Evolutionary conservation across 2,113 vertebrate genomes (phyloP).

Genomic region (Lonchura striata): DNA sequence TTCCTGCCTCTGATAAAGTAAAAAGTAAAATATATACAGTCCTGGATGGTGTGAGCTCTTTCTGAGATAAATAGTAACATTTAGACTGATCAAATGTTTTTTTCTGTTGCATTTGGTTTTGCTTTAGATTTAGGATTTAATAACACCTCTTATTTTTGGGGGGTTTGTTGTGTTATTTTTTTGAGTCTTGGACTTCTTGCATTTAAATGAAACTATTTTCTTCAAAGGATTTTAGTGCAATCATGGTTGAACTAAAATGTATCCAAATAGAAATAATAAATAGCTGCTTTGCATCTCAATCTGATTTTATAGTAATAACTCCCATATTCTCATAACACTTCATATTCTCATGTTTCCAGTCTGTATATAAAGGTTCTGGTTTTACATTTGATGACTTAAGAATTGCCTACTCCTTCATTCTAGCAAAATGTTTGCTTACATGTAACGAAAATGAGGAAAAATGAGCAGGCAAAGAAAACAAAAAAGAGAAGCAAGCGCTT

Average conservation of each 20-base stretch:
- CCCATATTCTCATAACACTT: not conserved
- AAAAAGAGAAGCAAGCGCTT: not conserved
- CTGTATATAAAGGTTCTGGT: not conserved
- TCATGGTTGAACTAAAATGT: not conserved
- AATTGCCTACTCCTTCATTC: not conserved
- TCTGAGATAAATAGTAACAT: not conserved
- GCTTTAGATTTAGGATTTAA: not conserved
- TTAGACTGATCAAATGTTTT: not conserved
- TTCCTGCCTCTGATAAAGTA: not conserved
- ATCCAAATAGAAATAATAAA: not conserved
- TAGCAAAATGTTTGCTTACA: not conserved
- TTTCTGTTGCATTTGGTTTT: not conserved
- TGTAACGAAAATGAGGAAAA: slow-evolving; percentile 3
- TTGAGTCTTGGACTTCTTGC: not conserved
- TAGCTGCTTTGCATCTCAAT: not conserved
- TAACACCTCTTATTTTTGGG: not conserved
- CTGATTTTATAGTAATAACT: not conserved
- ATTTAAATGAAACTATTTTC: not conserved
- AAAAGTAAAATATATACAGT: not conserved
- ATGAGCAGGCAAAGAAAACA: not conserved
- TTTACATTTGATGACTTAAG: not conserved
- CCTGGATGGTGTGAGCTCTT: not conserved
- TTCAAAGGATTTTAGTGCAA: not conserved
- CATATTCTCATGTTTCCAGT: not conserved
- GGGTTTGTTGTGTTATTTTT: not conserved